Evolutionary conservation across 2,113 vertebrate species (phyloP), one percentile per base, ranked within the genome.

Genomic region (Chrysemys picta): DNA sequence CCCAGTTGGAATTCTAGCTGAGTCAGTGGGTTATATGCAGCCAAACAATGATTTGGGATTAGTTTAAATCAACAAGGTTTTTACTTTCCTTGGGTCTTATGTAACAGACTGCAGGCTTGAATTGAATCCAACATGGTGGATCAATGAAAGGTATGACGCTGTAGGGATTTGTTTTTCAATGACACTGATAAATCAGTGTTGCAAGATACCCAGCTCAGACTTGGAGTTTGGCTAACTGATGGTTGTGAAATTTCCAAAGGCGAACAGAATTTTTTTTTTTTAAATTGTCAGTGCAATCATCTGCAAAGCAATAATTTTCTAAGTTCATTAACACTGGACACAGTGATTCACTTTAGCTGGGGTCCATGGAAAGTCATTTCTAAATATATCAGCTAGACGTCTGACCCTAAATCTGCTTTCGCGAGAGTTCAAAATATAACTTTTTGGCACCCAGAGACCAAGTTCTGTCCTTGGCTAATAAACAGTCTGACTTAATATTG

Each of bases 221-320:
- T 96, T 89, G 14, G 89, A 88, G 76, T 94, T 96, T 95, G 93
- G 69, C 54, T 91, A 88, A 91, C 35, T 54, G 86, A 54, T 7
- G 10, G 81, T 98, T 97, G 94, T 96, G 97, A 98, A 97, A 98
- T 95, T 96, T 95, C 94, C 95, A 96, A 95, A 89, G 81, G 82
- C 56, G 1, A 94, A 93, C 93, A 87, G 52, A 45, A 6, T 6
- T 45, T 6, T 45, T 45, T 45, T 6, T 45, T 45, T 45, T 45
- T 45, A 6, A 45, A 45, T 79, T 93, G 57, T 10, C 82, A 94
- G 56, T 88, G 96, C 89, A 97, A 96, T 92, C 89, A 80, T 69
- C 53, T 2, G 2, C 90, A 89, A 50, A 96, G 90, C 80, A 95
- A 59, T 96, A 93, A 82, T 95, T 95, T 86, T 94, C 90, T 95